These are phyloP conservation scores for Siniperca chuatsi DNA, from an alignment of 2,113 vertebrate species.

Conservation along the genomic window DNA sequence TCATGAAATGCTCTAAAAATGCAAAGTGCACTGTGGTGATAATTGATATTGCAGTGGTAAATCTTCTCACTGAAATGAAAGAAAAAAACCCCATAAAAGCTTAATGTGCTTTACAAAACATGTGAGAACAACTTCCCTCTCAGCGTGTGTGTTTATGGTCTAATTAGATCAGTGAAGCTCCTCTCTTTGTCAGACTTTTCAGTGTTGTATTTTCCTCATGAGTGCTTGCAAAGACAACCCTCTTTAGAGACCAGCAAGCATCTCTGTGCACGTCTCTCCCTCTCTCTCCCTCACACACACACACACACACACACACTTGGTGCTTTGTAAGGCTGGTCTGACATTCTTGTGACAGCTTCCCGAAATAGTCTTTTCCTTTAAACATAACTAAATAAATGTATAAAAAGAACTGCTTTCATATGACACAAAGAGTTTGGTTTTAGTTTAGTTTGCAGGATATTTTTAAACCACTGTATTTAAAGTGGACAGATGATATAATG, in stretches of 20 bases:
- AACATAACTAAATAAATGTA: conserved; percentile 32
- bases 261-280: neutral
- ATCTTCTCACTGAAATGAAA: neutral
- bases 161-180: conserved; percentile 39
- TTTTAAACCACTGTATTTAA: neutral
- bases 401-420: conserved; percentile 45
- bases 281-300: neutral
- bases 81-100: neutral
- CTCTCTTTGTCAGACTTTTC: conserved; percentile 5
- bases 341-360: conserved; percentile 43
- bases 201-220: conserved; percentile 11
- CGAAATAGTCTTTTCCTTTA: conserved; percentile 52
- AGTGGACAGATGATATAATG: neutral
- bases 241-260: conserved; percentile 29
- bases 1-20: neutral
- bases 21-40: neutral
- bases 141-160: conserved; percentile 18
- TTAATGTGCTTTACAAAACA: neutral
- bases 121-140: neutral
- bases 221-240: conserved; percentile 36
- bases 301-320: neutral
- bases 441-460: neutral
- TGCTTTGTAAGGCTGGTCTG: conserved; percentile 2
- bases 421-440: too few species aligned
- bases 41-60: neutral